Percentiles rank a stretch among this genome's conserved stretches.
These are phyloP conservation scores for Tachysurus fulvidraco DNA, from an alignment of 2,113 vertebrate genomes.

Conservation along the genomic window DNA sequence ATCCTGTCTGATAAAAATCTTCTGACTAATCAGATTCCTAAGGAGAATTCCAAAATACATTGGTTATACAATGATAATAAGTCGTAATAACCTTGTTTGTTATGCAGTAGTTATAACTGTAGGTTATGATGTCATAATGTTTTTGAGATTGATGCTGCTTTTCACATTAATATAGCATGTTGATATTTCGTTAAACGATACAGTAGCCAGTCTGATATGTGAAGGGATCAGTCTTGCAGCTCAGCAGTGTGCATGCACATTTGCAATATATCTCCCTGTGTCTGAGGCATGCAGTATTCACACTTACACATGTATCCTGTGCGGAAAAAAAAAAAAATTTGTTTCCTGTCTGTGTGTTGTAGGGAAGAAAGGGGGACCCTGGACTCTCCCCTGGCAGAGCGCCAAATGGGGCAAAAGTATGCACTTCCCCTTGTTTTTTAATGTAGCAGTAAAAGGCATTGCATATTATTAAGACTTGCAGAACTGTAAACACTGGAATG, in stretches of 20 bases:
- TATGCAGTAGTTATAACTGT: background rate
- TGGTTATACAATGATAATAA: background rate
- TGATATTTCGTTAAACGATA: background rate
- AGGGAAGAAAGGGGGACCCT: slow-evolving; percentile 94
- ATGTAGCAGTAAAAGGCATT: background rate
- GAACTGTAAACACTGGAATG: background rate
- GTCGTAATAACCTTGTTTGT: background rate
- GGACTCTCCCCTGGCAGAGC: slow-evolving; percentile 87
- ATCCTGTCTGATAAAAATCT: background rate
- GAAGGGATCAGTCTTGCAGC: background rate
- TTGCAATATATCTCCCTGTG: background rate
- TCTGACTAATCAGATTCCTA: background rate
- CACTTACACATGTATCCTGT: background rate
- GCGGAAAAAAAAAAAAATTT: background rate
- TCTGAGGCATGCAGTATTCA: background rate
- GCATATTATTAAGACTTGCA: background rate
- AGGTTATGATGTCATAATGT: background rate
- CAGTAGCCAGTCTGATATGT: background rate
- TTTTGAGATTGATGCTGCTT: background rate
- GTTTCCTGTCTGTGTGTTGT: slow-evolving; percentile 66
- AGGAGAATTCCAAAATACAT: background rate
- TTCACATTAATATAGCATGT: background rate
- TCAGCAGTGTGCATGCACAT: background rate
- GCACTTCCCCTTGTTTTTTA: slow-evolving; percentile 17
- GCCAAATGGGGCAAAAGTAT: slow-evolving; percentile 85